Conservation (phyloP, 30 jellyfish, hydroid and myxozoan species). For the Aurelia sp. region DNA sequence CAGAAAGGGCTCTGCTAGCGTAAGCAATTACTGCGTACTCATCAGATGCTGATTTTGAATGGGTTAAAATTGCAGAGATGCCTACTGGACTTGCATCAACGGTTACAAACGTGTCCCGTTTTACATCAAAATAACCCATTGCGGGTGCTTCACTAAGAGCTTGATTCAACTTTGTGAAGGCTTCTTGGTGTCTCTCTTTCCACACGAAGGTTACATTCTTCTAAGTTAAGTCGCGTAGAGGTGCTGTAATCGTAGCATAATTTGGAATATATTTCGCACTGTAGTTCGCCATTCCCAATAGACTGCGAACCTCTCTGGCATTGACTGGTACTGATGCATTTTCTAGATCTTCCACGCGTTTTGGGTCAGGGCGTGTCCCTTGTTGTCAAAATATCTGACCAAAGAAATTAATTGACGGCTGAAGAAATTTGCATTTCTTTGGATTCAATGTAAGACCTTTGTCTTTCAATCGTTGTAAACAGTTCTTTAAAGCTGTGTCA, state of each 20-base stretch:
- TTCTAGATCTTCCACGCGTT: conserved; percentile 11
- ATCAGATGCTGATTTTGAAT: no score
- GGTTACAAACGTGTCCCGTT: no score
- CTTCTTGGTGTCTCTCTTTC: conserved; percentile 35
- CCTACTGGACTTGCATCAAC: no score
- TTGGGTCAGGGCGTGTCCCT: conserved; percentile 57
- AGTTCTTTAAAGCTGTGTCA: conserved; percentile 10
- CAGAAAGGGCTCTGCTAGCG: no score
- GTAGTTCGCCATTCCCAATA: conserved; percentile 41
- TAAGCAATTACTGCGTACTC: no score
- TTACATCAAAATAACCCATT: no score
- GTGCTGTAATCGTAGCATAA: conserved; percentile 54
- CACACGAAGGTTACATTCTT: conserved; percentile 17
- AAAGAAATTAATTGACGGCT: neutral
- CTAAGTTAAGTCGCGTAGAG: conserved; percentile 27
- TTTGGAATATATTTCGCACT: no score
- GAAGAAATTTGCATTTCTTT: conserved; percentile 19
- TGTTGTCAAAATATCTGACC: conserved; percentile 10
- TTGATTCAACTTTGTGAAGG: no score
- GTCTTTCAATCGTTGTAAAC: conserved; percentile 5
- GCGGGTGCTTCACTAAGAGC: no score
- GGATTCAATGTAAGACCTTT: conserved; percentile 18
- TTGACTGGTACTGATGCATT: conserved; percentile 18
- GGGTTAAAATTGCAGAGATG: no score
- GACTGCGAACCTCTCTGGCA: conserved; percentile 36